Percentiles rank a stretch among this genome's conserved stretches.
Evolutionary conservation across 2,888 invertebrate species (phyloP).

Genomic region (Melipona bicolor): DNA sequence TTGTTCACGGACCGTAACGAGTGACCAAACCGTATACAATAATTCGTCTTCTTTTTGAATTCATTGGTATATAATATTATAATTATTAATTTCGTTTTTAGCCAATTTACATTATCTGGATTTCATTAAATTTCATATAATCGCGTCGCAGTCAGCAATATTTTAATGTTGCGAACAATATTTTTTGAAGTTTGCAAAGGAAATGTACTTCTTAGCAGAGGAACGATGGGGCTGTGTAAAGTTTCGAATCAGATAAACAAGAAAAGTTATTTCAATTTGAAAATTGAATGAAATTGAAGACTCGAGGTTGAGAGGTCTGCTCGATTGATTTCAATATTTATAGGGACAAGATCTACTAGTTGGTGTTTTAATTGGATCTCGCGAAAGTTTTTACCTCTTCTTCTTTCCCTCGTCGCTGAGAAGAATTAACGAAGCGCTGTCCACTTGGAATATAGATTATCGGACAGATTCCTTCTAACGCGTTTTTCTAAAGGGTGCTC

Average conservation of each 20-base stretch:
- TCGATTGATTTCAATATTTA: slow-evolving; percentile 46
- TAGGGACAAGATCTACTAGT: slow-evolving; percentile 16
- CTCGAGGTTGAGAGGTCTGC: background rate
- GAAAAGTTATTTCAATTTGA: slow-evolving; percentile 11
- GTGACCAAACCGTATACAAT: no score
- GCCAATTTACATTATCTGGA: no score
- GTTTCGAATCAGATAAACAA: background rate
- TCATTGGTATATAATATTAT: no score
- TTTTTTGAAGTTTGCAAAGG: background rate
- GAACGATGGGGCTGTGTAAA: background rate
- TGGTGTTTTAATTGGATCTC: slow-evolving; percentile 20
- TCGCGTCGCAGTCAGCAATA: no score
- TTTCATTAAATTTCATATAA: no score
- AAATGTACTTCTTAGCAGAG: background rate
- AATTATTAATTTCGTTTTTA: no score
- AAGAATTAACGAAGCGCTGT: background rate
- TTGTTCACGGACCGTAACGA: no score
- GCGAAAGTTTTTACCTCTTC: background rate
- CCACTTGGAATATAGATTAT: background rate
- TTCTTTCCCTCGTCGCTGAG: no score
- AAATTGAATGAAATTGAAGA: slow-evolving; percentile 9
- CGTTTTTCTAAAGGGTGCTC: no score
- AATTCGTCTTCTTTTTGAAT: no score
- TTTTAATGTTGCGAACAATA: no score
- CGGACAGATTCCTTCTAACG: background rate